Conservation (phyloP, 2,888 invertebrate species). For the Phania funesta region DNA sequence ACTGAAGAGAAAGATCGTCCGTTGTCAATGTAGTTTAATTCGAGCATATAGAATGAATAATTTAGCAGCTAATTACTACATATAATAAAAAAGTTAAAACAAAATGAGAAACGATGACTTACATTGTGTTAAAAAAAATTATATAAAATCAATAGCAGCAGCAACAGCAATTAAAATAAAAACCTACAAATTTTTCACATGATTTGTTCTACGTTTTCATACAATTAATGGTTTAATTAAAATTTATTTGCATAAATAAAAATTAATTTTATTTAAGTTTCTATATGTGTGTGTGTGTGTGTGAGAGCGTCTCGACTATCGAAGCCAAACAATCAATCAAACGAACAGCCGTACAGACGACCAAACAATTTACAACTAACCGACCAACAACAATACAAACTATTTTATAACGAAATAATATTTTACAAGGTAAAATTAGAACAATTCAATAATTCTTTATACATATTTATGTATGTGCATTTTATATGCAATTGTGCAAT, state of each 20-base stretch:
- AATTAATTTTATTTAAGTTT: conserved; percentile 21
- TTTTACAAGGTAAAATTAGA: conserved; percentile 41
- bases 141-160: conserved; percentile 1
- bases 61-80: conserved; percentile 16
- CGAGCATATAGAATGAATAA: conserved; percentile 6
- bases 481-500: background rate
- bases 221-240: conserved; percentile 58
- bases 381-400: conserved; percentile 21
- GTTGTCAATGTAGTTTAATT: conserved; percentile 7
- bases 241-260: conserved; percentile 52
- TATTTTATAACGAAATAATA: conserved; percentile 24
- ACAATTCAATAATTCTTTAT: conserved; percentile 32
- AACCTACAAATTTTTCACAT: conserved; percentile 14
- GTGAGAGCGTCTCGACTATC: background rate
- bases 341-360: background rate
- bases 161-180: background rate
- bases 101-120: background rate
- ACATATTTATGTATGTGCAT: background rate
- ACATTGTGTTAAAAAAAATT: background rate
- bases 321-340: background rate
- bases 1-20: conserved; percentile 23
- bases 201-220: conserved; percentile 35
- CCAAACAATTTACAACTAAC: background rate
- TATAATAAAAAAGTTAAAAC: background rate
- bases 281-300: background rate